phyloP scores from a whole-genome alignment of 2,797 vertebrate species.

The Neoniphon sammara region DNA sequence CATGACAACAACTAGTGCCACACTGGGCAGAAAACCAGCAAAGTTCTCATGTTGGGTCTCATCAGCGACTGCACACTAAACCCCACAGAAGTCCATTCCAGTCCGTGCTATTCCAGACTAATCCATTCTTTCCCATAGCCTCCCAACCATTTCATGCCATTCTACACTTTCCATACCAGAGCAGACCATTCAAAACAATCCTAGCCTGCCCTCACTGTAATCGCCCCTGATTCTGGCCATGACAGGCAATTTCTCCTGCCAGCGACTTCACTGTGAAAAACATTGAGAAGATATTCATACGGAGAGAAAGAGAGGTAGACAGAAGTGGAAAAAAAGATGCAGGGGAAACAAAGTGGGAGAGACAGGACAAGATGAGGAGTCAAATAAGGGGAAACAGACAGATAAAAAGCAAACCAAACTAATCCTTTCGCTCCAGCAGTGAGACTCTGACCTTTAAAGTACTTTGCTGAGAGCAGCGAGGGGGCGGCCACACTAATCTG shows the following conservation, averaged over 20 bases:
- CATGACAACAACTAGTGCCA: constrained; percentile 12
- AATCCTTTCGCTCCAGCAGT: constrained; percentile 45
- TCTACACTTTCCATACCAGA: constrained; percentile 38
- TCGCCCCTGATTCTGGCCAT: constrained; percentile 62
- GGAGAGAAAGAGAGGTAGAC: background rate
- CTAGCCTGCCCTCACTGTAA: constrained; percentile 48
- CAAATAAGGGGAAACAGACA: constrained; percentile 3
- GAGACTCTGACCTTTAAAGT: constrained; percentile 50
- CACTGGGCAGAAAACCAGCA: background rate
- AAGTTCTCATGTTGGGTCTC: constrained; percentile 29
- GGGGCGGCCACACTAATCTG: background rate
- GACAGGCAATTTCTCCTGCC: constrained; percentile 62
- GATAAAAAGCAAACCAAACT: constrained; percentile 33
- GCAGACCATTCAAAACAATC: constrained; percentile 60
- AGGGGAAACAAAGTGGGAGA: background rate
- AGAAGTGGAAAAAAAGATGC: constrained; percentile 4
- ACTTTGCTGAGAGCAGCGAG: constrained; percentile 30
- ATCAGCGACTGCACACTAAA: constrained; percentile 30
- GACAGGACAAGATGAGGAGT: background rate
- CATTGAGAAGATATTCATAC: constrained; percentile 9
- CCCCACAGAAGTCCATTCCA: constrained; percentile 34
- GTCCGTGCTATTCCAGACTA: constrained; percentile 46
- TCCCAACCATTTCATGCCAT: constrained; percentile 62
- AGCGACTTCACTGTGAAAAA: constrained; percentile 45
- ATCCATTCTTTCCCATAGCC: constrained; percentile 33